Evolutionary conservation across 2,888 invertebrate species (phyloP), one percentile per base, ranked within the genome.

Genomic region (Tetropium fuscum): DNA sequence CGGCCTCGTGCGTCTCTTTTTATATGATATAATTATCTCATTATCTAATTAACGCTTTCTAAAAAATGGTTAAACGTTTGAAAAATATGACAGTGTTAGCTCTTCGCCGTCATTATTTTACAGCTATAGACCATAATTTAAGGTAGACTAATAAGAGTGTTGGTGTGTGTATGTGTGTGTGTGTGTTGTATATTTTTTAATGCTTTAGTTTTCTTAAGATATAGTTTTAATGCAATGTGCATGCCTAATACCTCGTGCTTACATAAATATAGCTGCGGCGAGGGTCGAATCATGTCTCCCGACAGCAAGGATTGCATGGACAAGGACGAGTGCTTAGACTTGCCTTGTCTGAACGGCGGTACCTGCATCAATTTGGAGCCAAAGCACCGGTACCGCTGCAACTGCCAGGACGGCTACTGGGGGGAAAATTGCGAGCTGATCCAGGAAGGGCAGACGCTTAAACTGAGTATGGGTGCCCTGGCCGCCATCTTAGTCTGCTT

Each of bases 401-500:
- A 92, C 74, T 97, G 96, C 79, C 93, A 92, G 40, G 93, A 94
- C 74, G 95, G 95, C 69, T 96, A 91, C 84, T 94, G 94, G 91
- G 96, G 96, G 75, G 93, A 94, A 81, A 94, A 94, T 85, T 97
- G 97, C 84, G 95, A 95, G 81, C 89, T 95, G 71, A 91, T 94
- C 68, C 94, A 95, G 80, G 96, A 97, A 81, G 96, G 95, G 74
- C 95, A 95, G 84, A 95, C 95, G 67, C 87, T 98, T 76, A 95
- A 96, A 80, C 89, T 98, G 80, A 95, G 97, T 85, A 95, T 95
- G 90, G 96, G 97, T 71, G 98, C 98, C 64, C 87, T 99, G 74
- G 95, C 97, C 66, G 97, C 97, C 79, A 98, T 99, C 82, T 88
- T 98, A 82, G 94, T 98, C 84, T 98, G 97, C 85, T 90, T 98